Base-by-base conservation (phyloP, 2,113 vertebrate species). In the Caranx melampygus region DNA sequence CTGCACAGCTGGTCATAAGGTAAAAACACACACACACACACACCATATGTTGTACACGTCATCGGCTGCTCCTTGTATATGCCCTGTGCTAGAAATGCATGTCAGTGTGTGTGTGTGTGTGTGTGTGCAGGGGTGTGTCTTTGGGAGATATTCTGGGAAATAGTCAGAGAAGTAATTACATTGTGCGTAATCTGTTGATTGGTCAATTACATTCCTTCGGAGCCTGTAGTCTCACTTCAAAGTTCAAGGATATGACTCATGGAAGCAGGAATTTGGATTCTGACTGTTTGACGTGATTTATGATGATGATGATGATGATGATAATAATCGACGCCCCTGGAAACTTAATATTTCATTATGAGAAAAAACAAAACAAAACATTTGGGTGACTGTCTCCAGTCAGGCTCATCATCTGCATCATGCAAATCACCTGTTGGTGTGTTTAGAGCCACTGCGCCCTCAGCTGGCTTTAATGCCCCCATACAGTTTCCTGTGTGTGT, bases 81-180 rank as follows among this genome's bases (percentile, higher is more conserved):
- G 26, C 26, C 18, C 13, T 57, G 54, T 61, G 58, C 49, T 69
- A 47, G 57, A 49, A 59, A 26, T 10, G 35, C 60, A 51, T 15
- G n/a, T 54, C 44, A 64, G 40, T 42, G 40, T 42, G 40, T 37
- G 37, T 37, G 37, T 37, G 37, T 37, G 37, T 37, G 37, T 37
- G 70, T 58, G 26, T 78, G 67, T 59, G 44, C 6, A 15, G 44
- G 54, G 71, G 75, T 8, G 42, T 51, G 62, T 62, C 42, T 70
- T 26, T 0, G 2, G 16, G 55, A 57, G 40, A 18, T 62, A 74
- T 80, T 83, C 78, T 74, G 44, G 78, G 60, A 73, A 74, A 61
- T 57, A 70, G 35, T 37, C 60, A 31, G 5, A 67, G 52, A 62
- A 63, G 81, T 84, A 87, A 84, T 84, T 75, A 84, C 70, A 62